Conservation (phyloP, 53 echinoderm and acorn worm species). For the Luidia sarsii region DNA sequence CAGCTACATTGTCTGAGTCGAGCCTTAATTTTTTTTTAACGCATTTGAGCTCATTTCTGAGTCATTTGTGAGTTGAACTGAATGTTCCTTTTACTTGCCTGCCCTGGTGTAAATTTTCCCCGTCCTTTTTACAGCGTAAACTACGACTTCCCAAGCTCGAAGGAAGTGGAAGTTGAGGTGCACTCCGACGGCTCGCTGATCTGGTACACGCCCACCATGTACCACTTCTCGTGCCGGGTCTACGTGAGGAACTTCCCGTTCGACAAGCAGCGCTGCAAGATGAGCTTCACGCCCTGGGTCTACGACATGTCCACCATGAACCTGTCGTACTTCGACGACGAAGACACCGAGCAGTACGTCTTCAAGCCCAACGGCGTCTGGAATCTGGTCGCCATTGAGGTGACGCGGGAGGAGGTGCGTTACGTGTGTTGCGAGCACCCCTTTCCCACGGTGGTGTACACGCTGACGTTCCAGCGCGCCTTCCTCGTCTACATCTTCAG, state of each 20-base stretch:
- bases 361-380: constrained; percentile 87
- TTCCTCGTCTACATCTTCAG: constrained; percentile 74
- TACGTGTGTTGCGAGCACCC: constrained; percentile 77
- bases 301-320: constrained; percentile 45
- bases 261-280: constrained; percentile 64
- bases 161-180: constrained; percentile 38
- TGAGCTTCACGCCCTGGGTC: constrained; percentile 63
- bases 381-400: constrained; percentile 36
- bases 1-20: no score
- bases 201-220: constrained; percentile 62
- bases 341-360: constrained; percentile 53
- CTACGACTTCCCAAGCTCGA: constrained; percentile 44
- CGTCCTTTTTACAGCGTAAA: constrained; percentile 54
- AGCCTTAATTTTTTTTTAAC: no score
- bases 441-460: constrained; percentile 65
- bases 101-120: no score
- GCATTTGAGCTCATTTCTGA: no score
- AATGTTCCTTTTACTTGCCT: neutral
- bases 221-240: constrained; percentile 69
- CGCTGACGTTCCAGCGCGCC: constrained; percentile 57
- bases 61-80: no score
- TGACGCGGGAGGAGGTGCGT: neutral
- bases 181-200: constrained; percentile 44
- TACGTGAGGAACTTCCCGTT: constrained; percentile 67
- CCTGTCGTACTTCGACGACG: constrained; percentile 37